These are phyloP conservation scores for Bos taurus DNA, from an alignment of 2,113 vertebrate genomes.

Conservation along the genomic window ARS-UCD2.0 NC_037339.1:31023501-31024000, in stretches of 20 bases:
- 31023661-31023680: fast-evolving
- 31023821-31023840: background rate
- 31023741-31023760: background rate
- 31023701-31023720: background rate
- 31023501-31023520: background rate
- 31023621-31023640: fast-evolving
- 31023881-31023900: fast-evolving
- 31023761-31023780: background rate
- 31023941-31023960: background rate
- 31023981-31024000: fast-evolving
- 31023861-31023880: background rate
- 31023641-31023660: background rate
- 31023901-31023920: fast-evolving
- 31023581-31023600: background rate
- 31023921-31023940: fast-evolving
- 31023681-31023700: fast-evolving
- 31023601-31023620: fast-evolving
- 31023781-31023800: background rate
- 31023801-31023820: fast-evolving
- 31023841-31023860: background rate
- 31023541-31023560: background rate
- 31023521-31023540: background rate
- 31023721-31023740: background rate
- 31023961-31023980: background rate
- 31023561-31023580: background rate